Conservation (phyloP, 2,888 invertebrate genomes). For the Helicoverpa assulta region DNA sequence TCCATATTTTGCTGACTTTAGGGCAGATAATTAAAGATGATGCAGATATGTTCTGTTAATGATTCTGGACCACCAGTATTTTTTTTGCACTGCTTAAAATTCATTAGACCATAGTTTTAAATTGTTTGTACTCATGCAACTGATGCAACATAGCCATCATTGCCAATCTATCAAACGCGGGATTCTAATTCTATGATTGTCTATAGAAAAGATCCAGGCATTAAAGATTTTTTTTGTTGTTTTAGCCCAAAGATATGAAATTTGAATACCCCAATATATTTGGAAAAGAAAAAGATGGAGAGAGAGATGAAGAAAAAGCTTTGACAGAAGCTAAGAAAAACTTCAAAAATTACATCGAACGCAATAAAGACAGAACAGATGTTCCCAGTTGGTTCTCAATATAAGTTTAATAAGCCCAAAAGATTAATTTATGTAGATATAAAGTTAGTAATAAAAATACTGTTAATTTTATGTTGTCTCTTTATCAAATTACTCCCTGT, state of each 20-base stretch:
- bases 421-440: conserved; percentile 36
- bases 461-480: conserved; percentile 4
- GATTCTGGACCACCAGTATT: no score
- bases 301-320: conserved; percentile 90
- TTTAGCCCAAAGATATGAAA: conserved; percentile 92
- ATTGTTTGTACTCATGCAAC: no score
- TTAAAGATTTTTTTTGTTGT: conserved; percentile 69
- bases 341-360: conserved; percentile 90
- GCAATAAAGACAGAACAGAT: conserved; percentile 92
- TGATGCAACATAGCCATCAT: no score
- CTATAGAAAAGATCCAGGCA: not conserved
- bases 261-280: conserved; percentile 95
- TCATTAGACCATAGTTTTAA: no score
- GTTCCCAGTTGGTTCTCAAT: conserved; percentile 95
- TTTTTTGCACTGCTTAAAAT: no score
- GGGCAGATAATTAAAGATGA: no score
- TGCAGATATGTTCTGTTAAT: no score
- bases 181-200: no score
- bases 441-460: conserved; percentile 35
- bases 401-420: conserved; percentile 72
- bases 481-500: not conserved
- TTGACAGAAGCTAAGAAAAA: conserved; percentile 91
- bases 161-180: no score
- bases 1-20: no score
- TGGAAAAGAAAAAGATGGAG: conserved; percentile 86